Evolutionary conservation across 2,797 vertebrate species (phyloP).

Genomic region (Numenius phaeopus): DNA sequence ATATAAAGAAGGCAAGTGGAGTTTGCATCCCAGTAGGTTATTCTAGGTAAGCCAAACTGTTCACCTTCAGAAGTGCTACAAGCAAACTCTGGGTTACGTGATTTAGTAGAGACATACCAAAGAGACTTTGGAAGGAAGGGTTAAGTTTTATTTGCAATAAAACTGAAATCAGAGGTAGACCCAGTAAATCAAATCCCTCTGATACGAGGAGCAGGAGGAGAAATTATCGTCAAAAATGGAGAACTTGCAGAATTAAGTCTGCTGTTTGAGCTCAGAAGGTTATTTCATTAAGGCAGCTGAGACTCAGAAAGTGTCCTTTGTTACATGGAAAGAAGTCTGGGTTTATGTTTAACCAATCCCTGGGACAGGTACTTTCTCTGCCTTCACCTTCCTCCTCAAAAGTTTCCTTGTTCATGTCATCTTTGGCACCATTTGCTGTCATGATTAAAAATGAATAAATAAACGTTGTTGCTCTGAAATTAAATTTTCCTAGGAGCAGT

Average conservation of each 20-base stretch:
- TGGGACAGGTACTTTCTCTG: not conserved
- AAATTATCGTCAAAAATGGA: not conserved
- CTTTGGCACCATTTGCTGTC: not conserved
- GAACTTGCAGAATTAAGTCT: not conserved
- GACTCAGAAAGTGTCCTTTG: not conserved
- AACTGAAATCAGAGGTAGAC: not conserved
- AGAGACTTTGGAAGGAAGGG: not conserved
- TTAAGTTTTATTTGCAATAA: not conserved
- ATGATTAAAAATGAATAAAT: not conserved
- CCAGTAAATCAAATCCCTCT: not conserved
- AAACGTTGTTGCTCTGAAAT: not conserved
- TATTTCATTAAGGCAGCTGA: not conserved
- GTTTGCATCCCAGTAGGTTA: not conserved
- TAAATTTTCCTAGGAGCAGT: not conserved
- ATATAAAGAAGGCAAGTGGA: not conserved
- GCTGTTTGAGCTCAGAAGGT: not conserved
- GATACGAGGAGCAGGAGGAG: not conserved
- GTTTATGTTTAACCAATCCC: not conserved
- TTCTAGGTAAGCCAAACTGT: constrained; percentile 28
- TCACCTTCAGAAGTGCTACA: not conserved
- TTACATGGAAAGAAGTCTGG: not conserved
- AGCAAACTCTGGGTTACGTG: not conserved
- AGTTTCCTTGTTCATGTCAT: not conserved
- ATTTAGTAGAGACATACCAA: not conserved
- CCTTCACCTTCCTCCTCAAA: not conserved